A percentile compares a stretch with the other conserved stretches of the same genome.
These are phyloP conservation scores for Heterodera carotae DNA, from an alignment of 1,140 invertebrate genomes.

Conservation along the genomic window DNA sequence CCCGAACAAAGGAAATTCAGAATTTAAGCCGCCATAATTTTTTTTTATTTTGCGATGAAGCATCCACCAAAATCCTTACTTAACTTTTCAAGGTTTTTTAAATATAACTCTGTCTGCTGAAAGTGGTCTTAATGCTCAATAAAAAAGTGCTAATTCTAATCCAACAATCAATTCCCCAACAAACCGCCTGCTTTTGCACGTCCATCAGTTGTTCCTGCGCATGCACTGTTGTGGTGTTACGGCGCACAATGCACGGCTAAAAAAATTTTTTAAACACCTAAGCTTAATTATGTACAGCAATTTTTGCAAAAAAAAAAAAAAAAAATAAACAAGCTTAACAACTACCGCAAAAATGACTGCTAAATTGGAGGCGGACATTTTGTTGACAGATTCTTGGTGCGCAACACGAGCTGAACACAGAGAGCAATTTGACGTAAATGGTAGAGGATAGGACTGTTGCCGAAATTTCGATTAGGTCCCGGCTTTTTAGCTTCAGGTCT, in stretches of 20 bases:
- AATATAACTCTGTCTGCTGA: too few species aligned
- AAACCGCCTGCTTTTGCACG: slow-evolving; percentile 39
- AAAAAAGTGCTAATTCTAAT: neutral
- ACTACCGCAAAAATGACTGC: slow-evolving; percentile 83
- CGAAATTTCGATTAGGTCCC: too few species aligned
- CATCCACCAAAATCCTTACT: too few species aligned
- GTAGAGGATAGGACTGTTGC: too few species aligned
- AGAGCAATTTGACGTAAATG: slow-evolving; percentile 12
- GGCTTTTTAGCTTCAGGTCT: too few species aligned
- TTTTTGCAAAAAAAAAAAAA: neutral
- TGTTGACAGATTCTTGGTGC: slow-evolving; percentile 81
- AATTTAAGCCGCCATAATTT: too few species aligned
- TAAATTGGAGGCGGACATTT: slow-evolving; percentile 85
- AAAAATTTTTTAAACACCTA: slow-evolving; percentile 10
- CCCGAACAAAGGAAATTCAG: too few species aligned
- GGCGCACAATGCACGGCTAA: slow-evolving; percentile 81
- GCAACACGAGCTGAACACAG: slow-evolving; percentile 72
- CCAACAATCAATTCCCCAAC: too few species aligned
- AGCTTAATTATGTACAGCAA: neutral
- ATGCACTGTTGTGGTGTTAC: slow-evolving; percentile 77
- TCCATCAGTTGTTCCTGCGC: slow-evolving; percentile 81
- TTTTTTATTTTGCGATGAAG: too few species aligned
- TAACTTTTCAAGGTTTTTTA: too few species aligned
- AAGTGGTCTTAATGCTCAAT: neutral
- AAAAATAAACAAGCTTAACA: neutral